Percentiles rank a stretch among this genome's conserved stretches.
Conservation (phyloP, 2,888 invertebrate genomes). For the Crossocerus cetratus region DNA sequence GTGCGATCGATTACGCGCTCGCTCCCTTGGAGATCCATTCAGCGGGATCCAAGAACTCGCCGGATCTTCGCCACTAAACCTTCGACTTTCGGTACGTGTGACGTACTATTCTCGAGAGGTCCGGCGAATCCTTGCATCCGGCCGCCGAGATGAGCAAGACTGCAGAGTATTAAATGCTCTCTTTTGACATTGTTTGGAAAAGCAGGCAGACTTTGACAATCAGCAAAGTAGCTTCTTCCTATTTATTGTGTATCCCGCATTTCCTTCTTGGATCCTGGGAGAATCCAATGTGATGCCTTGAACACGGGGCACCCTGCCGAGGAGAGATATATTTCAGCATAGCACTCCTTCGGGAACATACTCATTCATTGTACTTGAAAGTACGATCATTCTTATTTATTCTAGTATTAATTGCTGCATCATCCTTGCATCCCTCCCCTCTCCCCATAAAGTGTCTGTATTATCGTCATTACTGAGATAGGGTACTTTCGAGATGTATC, state of each 20-base stretch:
- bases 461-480: constrained; percentile 37
- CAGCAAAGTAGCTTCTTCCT: neutral
- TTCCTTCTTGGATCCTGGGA: constrained; percentile 4
- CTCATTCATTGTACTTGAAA: constrained; percentile 36
- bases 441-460: constrained; percentile 19
- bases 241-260: constrained; percentile 22
- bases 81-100: no score
- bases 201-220: neutral
- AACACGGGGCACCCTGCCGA: neutral
- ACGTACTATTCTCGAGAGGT: no score
- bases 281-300: neutral
- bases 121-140: neutral
- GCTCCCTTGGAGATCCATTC: no score
- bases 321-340: neutral
- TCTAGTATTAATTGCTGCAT: constrained; percentile 50
- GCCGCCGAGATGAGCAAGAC: neutral
- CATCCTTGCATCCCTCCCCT: constrained; percentile 41
- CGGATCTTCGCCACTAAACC: no score
- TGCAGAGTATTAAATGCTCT: neutral
- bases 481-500: constrained; percentile 26
- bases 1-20: no score
- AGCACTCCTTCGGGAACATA: constrained; percentile 21
- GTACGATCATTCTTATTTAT: constrained; percentile 57
- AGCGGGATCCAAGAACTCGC: no score
- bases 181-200: neutral